A percentile compares a stretch with the other conserved stretches of the same genome.
Evolutionary conservation across 2,888 invertebrate species (phyloP).

Genomic region (Lasioglossum calceatum): DNA sequence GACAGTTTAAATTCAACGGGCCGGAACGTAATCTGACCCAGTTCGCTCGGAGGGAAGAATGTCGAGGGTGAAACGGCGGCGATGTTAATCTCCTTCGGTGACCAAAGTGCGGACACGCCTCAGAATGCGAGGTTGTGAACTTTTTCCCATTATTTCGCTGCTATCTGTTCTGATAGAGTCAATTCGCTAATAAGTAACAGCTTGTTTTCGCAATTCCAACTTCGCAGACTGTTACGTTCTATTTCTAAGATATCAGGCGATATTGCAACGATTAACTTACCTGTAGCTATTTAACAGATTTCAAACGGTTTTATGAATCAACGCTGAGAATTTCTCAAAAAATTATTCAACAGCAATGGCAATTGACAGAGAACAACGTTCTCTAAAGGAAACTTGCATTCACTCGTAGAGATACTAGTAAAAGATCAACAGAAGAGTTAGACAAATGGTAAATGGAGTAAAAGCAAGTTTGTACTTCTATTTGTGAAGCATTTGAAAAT

Average conservation of each 20-base stretch:
- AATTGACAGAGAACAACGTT: not conserved
- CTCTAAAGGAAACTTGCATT: not conserved
- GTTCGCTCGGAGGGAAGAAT: not conserved
- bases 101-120: not conserved
- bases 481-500: not conserved
- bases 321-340: not conserved
- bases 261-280: not conserved
- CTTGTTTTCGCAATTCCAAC: not conserved
- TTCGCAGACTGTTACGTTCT: not conserved
- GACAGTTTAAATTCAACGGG: not conserved
- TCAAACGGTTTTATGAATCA: not conserved
- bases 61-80: not conserved
- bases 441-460: not conserved
- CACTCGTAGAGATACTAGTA: not conserved
- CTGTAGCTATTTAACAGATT: not conserved
- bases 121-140: not conserved
- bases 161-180: not conserved
- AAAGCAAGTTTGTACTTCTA: not conserved
- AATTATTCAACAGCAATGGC: not conserved
- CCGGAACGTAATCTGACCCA: slow-evolving; percentile 1
- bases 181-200: not conserved
- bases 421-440: not conserved
- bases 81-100: not conserved
- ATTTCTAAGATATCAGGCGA: not conserved
- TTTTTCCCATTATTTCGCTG: not conserved